Base-by-base conservation (phyloP, 2,113 vertebrate species). In the Trachemys scripta region DNA sequence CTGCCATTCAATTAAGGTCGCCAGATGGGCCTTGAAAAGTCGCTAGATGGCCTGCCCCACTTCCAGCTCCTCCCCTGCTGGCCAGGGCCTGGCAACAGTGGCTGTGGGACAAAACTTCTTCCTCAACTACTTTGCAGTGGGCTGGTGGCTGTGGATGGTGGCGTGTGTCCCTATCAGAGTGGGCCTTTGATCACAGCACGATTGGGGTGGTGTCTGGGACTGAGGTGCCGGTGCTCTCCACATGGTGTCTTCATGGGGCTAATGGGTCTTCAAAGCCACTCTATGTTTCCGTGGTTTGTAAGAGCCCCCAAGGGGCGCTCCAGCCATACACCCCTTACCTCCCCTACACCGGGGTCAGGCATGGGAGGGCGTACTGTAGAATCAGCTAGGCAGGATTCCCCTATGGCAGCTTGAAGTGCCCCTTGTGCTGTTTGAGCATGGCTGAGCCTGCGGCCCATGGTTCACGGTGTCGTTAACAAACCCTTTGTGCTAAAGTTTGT, bases 401-500 rank as follows among this genome's bases (percentile, higher is more conserved):
- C 17, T 24, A 6, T 3, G 38, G 38, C 72, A 42, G 72, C 72
- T 25, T 6, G 20, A 13, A 13, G 22, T 45, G 22, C 25, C 25
- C 22, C 38, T 76, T 27, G 42, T 47, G 75, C 75, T 78, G 8
- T 27, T 76, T 6, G 75, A 42, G 24, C 72, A 25, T 24, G 72
- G 0, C 84, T 1, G 0, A 53, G 90, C 82, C 87, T 12, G 22
- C 7, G 17, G 20, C 35, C 47, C 56, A 87, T 57, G 89, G 62
- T 92, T 94, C 95, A 90, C 87, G 83, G 20, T 86, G 79, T 86
- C 49, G 54, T 84, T 65, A 88, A 87, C 29, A 85, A 96, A 95
- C 87, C 89, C 85, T 92, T 96, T 95, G 93, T 80, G 92, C 85
- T 10, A 1, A 84, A 89, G 92, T 82, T 95, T 85, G 94, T 96